Evolutionary conservation across 2,888 invertebrate genomes (phyloP), one percentile per base, ranked within the genome.

Genomic region (Tridacna gigas): DNA sequence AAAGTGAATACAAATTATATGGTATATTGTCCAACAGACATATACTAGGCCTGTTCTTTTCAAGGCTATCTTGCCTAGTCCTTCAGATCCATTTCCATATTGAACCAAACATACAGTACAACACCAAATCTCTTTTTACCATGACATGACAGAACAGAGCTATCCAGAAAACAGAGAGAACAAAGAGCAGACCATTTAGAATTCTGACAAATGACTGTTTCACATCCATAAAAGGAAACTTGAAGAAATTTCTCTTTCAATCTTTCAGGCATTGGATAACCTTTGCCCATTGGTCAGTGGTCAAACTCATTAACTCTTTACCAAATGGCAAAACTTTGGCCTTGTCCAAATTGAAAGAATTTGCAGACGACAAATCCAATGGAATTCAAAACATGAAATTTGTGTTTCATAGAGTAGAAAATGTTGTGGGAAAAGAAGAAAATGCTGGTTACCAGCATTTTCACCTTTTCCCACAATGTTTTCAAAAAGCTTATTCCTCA

Each of bases 1-100:
- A 71, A n/a, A 48, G 25, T 71, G 71, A 71, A 71, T 71, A 71
- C 71, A n/a, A 51, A 71, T 71, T 71, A 71, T 51, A 71, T 71
- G 51, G 71, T 71, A 51, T 71, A 71, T 51, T 51, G 51, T 71
- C 51, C 71, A n/a, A 22, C 47, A 22, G 15, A 25, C 48, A 71
- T 71, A 71, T 37, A 37, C 37, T 37, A 4, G 37, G 37, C 2
- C 37, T 37, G 37, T 37, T 37, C 37, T 4, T 37, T 37, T 37
- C 37, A 37, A 7, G 7, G 37, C 37, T 37, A 37, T 37, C 37
- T 37, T 37, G 37, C 37, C 7, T 37, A 37, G n/a, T 37, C 37
- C 37, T 37, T 37, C 7, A 37, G 37, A 37, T 37, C 37, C 37
- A 37, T 37, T 4, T 37, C 37, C 37, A 37, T 37, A 7, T 37